A percentile compares a stretch with the other conserved stretches of the same genome.
phyloP scores from a whole-genome alignment of 2,797 vertebrate species.

The Poeciliopsis paucimaculata region DNA sequence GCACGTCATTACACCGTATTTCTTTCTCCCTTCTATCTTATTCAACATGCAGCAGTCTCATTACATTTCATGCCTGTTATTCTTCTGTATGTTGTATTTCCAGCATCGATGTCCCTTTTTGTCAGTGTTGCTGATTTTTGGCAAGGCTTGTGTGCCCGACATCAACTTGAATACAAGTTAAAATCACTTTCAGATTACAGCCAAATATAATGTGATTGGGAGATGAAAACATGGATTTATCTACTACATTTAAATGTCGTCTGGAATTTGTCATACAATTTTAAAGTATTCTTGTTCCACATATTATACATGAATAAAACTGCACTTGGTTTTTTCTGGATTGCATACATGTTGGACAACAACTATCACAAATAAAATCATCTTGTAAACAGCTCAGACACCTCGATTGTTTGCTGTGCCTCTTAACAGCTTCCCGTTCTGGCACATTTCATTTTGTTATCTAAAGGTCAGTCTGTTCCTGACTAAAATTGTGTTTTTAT shows the following conservation, averaged over 20 bases:
- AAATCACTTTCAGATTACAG: conserved; percentile 5
- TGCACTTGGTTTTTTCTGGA: background rate
- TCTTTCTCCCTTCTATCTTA: background rate
- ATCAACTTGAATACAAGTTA: background rate
- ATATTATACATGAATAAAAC: background rate
- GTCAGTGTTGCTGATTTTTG: background rate
- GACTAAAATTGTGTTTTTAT: background rate
- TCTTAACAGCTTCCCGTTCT: background rate
- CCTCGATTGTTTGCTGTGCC: background rate
- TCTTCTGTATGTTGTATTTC: background rate
- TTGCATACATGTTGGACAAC: background rate
- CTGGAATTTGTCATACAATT: background rate
- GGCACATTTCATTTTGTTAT: conserved; percentile 11
- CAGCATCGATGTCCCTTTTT: background rate
- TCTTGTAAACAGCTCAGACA: background rate
- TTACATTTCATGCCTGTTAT: conserved; percentile 3
- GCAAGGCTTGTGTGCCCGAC: background rate
- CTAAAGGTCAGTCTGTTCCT: conserved; percentile 3
- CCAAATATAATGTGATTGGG: background rate
- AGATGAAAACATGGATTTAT: background rate
- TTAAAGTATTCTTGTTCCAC: background rate
- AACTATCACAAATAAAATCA: background rate
- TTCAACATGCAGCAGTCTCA: conserved; percentile 4
- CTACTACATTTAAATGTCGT: background rate
- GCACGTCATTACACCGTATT: background rate